phyloP scores from a whole-genome alignment of 1,140 invertebrate genomes.

The Trichogramma pretiosum region DNA sequence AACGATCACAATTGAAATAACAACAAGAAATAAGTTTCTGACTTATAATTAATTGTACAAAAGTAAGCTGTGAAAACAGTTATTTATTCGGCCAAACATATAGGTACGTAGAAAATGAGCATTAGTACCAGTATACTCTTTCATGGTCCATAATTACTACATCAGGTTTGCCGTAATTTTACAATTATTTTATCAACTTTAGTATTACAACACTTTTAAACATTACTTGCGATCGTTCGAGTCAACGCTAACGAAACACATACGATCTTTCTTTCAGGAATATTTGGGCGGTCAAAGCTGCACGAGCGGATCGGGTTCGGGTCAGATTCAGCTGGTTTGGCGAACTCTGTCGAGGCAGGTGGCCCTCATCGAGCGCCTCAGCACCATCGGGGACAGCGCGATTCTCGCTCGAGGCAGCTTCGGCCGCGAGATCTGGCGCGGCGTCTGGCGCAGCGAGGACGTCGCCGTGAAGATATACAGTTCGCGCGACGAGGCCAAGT shows the following conservation, averaged over 20 bases:
- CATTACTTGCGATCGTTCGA: neutral
- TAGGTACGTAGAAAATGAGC: too few species aligned
- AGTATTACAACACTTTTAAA: too few species aligned
- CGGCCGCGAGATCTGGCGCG: slow-evolving; percentile 82
- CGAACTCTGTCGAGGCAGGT: slow-evolving; percentile 70
- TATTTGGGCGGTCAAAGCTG: slow-evolving; percentile 65
- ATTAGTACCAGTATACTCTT: neutral
- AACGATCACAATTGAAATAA: too few species aligned
- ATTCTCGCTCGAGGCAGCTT: too few species aligned
- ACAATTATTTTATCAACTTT: too few species aligned
- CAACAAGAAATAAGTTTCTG: too few species aligned
- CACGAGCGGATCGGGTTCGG: slow-evolving; percentile 76
- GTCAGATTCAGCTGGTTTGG: slow-evolving; percentile 68
- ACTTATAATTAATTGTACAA: too few species aligned
- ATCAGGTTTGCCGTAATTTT: too few species aligned
- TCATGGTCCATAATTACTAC: too few species aligned
- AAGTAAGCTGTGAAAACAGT: too few species aligned
- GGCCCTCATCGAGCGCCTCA: slow-evolving; percentile 66
- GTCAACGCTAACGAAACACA: neutral
- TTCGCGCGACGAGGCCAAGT: slow-evolving; percentile 80
- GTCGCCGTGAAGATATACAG: slow-evolving; percentile 89
- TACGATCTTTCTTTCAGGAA: slow-evolving; percentile 43
- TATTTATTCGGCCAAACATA: too few species aligned
- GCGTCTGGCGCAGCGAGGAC: slow-evolving; percentile 74
- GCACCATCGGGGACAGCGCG: too few species aligned